Evolutionary conservation across 2,113 vertebrate genomes (phyloP).

Genomic region (Elgaria multicarinata): DNA sequence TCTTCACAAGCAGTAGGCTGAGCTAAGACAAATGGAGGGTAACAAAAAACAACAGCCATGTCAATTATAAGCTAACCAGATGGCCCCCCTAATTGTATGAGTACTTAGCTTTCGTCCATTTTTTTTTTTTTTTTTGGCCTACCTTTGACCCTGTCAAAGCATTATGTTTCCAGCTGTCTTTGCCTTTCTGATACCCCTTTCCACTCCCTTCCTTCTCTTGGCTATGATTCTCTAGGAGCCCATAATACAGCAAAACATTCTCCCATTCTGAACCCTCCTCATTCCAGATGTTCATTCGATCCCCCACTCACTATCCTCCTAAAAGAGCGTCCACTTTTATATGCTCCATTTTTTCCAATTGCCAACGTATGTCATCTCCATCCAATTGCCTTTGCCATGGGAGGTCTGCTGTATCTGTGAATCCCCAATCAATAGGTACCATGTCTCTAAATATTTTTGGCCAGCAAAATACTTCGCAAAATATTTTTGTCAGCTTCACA

Average conservation of each 20-base stretch:
- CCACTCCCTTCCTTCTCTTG: neutral
- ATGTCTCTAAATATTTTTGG: neutral
- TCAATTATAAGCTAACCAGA: neutral
- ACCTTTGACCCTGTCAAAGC: neutral
- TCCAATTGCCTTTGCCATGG: constrained; percentile 2
- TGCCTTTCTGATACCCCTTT: neutral
- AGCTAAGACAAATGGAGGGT: neutral
- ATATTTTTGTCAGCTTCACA: neutral
- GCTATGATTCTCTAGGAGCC: neutral
- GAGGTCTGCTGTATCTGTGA: neutral
- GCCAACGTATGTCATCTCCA: neutral
- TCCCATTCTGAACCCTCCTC: neutral
- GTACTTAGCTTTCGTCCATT: neutral
- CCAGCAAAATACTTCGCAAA: constrained; percentile 2
- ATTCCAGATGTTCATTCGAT: neutral
- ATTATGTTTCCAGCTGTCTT: neutral
- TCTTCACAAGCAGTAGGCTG: neutral
- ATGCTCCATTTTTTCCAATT: constrained; percentile 5
- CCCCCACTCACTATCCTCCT: neutral
- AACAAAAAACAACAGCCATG: neutral
- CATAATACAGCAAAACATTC: neutral
- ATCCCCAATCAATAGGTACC: neutral
- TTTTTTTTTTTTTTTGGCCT: no score
- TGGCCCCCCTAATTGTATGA: neutral
- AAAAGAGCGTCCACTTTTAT: neutral